Evolutionary conservation across 2,113 vertebrate species (phyloP).

Genomic region (Saguinus imperator): DNA sequence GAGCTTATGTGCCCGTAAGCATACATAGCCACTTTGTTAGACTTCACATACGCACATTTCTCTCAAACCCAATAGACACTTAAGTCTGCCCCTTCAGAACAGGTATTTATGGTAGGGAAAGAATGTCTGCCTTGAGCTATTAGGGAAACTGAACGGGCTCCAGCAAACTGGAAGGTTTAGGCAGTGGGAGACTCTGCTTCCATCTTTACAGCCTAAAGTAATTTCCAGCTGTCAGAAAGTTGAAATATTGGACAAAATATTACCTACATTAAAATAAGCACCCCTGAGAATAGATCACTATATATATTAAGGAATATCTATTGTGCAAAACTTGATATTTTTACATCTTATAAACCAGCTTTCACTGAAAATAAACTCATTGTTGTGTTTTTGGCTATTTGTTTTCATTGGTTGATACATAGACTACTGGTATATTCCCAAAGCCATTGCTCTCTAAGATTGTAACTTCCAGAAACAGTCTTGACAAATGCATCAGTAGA

Average conservation of each 20-base stretch:
- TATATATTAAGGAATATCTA: slow-evolving; percentile 18
- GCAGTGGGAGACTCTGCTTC: neutral
- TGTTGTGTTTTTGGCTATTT: neutral
- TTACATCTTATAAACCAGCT: slow-evolving; percentile 20
- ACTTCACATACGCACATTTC: slow-evolving; percentile 2
- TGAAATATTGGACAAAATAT: slow-evolving; percentile 63
- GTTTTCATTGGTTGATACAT: neutral
- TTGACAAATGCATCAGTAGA: neutral
- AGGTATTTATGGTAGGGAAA: neutral
- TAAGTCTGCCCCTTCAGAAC: neutral
- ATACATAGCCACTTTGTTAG: neutral
- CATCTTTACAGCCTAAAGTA: slow-evolving; percentile 44
- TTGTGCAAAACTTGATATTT: slow-evolving; percentile 26
- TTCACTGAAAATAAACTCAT: slow-evolving; percentile 2
- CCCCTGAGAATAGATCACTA: slow-evolving; percentile 33
- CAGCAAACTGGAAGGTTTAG: neutral
- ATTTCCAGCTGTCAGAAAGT: slow-evolving; percentile 42
- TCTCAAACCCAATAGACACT: neutral
- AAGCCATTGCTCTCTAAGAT: neutral
- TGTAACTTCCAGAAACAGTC: slow-evolving; percentile 11
- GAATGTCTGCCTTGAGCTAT: neutral
- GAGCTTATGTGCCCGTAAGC: neutral
- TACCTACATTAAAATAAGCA: slow-evolving; percentile 60
- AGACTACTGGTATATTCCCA: neutral
- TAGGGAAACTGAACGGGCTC: neutral